These are phyloP conservation scores for Paguma larvata DNA, from an alignment of 2,797 vertebrate species.

Conservation along the genomic window DNA sequence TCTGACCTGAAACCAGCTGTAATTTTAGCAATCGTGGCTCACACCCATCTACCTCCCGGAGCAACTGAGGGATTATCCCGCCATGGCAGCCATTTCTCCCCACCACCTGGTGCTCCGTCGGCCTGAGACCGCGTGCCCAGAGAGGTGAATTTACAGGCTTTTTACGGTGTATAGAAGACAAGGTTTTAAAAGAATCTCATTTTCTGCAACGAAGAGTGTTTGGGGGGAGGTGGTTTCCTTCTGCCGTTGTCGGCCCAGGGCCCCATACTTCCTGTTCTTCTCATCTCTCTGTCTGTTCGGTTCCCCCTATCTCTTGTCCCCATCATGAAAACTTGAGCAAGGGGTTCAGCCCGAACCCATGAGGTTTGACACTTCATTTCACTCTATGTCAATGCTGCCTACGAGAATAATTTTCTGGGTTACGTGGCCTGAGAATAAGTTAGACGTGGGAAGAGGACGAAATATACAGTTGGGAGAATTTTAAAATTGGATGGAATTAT, in stretches of 20 bases:
- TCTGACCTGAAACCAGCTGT: slow-evolving; percentile 67
- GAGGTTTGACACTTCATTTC: slow-evolving; percentile 57
- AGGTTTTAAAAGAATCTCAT: slow-evolving; percentile 70
- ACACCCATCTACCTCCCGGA: slow-evolving; percentile 41
- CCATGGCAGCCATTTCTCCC: not conserved
- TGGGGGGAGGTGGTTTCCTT: slow-evolving; percentile 80
- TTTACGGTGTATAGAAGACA: slow-evolving; percentile 44
- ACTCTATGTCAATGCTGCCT: slow-evolving; percentile 53
- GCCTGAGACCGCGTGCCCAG: slow-evolving; percentile 73
- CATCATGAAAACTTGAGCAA: slow-evolving; percentile 71
- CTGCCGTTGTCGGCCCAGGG: slow-evolving; percentile 72
- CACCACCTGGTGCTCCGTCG: slow-evolving; percentile 11
- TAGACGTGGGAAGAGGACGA: slow-evolving; percentile 58
- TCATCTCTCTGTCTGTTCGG: slow-evolving; percentile 84
- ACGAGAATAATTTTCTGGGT: slow-evolving; percentile 55
- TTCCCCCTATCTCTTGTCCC: slow-evolving; percentile 79
- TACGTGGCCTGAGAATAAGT: slow-evolving; percentile 64
- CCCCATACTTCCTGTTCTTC: slow-evolving; percentile 87
- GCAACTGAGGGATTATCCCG: slow-evolving; percentile 46
- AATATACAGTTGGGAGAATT: slow-evolving; percentile 26
- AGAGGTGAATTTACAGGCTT: slow-evolving; percentile 72
- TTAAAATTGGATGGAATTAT: slow-evolving; percentile 66
- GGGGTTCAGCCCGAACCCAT: slow-evolving; percentile 36
- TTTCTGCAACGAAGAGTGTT: slow-evolving; percentile 80
- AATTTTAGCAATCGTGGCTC: slow-evolving; percentile 62